phyloP scores from a whole-genome alignment of 2,113 vertebrate species.

The Actenoides hombroni region DNA sequence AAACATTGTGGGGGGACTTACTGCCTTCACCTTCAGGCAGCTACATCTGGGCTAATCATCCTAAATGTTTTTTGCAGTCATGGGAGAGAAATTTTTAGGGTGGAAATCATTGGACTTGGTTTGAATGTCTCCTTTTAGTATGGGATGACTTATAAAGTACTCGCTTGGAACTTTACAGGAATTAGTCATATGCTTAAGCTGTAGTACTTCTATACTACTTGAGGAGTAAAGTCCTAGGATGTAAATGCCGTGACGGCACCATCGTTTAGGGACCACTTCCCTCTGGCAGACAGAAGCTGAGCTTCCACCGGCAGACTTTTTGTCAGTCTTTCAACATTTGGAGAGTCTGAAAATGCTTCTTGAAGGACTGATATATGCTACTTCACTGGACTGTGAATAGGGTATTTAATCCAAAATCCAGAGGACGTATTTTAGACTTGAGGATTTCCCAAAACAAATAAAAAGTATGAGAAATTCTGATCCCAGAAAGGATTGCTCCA shows the following conservation, averaged over 20 bases:
- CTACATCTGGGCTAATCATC: constrained; percentile 20
- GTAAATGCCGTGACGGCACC: background rate
- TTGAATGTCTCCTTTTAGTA: constrained; percentile 11
- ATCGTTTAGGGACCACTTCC: background rate
- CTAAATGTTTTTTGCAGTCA: constrained; percentile 37
- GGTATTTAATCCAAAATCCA: background rate
- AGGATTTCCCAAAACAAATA: constrained; percentile 51
- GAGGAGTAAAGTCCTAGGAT: background rate
- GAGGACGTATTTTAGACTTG: constrained; percentile 25
- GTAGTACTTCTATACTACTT: background rate
- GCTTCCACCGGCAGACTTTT: background rate
- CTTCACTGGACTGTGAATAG: background rate
- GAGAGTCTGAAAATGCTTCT: background rate
- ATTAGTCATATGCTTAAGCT: background rate
- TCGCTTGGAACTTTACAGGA: background rate
- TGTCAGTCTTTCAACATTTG: background rate
- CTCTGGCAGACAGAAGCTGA: background rate
- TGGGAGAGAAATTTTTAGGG: constrained; percentile 1
- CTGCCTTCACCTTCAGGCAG: constrained; percentile 11
- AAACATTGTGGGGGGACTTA: background rate
- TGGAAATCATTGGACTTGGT: background rate
- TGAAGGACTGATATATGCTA: background rate
- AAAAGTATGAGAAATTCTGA: constrained; percentile 17
- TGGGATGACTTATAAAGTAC: background rate
- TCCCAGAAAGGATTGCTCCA: background rate